Conservation (phyloP, 2,888 invertebrate species). For the Mesorhabditis sp. region DNA sequence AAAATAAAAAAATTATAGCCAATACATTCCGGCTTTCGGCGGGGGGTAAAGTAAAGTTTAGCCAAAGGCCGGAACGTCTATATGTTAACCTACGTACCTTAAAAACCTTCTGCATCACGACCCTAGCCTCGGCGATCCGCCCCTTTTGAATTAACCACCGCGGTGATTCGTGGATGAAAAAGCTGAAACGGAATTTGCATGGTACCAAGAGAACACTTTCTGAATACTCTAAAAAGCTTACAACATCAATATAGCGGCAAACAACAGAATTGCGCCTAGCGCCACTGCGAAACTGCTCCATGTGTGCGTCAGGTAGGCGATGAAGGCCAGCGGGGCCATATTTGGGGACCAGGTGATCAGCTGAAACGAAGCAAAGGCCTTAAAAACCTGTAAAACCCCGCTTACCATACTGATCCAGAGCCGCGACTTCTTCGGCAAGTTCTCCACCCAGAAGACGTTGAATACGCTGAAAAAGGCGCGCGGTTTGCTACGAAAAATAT, state of each 20-base stretch:
- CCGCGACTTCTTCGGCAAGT: constrained; percentile 46
- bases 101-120: constrained; percentile 16
- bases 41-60: no score
- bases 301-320: constrained; percentile 25
- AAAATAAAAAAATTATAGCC: no score
- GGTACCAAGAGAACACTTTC: no score
- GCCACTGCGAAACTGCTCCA: constrained; percentile 7
- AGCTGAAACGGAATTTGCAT: constrained; percentile 11
- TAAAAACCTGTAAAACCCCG: constrained; percentile 19
- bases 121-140: constrained; percentile 40
- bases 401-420: constrained; percentile 42
- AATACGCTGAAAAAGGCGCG: constrained; percentile 25
- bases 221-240: not conserved
- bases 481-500: not conserved
- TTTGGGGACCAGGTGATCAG: constrained; percentile 48
- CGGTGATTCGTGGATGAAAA: constrained; percentile 35
- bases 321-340: constrained; percentile 40
- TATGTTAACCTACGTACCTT: not conserved
- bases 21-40: no score
- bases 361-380: not conserved
- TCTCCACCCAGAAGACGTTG: constrained; percentile 49
- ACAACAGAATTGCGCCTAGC: not conserved
- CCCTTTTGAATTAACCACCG: constrained; percentile 31
- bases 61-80: not conserved
- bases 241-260: not conserved